Evolutionary conservation across 2,797 vertebrate genomes (phyloP).

Genomic region (Discoglossus pictus): DNA sequence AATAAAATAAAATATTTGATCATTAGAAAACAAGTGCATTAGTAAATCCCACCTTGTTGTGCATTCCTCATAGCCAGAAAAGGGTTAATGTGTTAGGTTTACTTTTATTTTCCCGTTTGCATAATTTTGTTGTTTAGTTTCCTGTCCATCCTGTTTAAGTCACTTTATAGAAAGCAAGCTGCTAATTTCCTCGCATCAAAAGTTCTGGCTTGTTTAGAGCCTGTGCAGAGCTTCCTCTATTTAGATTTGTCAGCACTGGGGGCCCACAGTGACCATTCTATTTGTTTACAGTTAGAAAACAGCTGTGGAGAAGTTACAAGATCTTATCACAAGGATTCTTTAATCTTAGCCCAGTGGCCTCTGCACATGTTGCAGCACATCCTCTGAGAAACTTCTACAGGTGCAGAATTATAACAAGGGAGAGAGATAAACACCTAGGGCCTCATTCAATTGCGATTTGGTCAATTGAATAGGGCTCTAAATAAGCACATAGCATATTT

Average conservation of each 20-base stretch:
- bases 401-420: constrained; percentile 6
- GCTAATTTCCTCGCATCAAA: constrained; percentile 48
- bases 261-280: neutral
- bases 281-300: constrained; percentile 37
- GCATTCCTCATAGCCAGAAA: too few species aligned
- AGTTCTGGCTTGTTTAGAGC: neutral
- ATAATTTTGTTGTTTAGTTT: constrained; percentile 23
- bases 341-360: constrained; percentile 23
- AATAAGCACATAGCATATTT: too few species aligned
- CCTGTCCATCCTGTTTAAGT: constrained; percentile 42
- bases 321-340: constrained; percentile 38
- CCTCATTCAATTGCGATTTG: too few species aligned
- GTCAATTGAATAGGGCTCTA: neutral
- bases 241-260: constrained; percentile 14
- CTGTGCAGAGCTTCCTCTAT: constrained; percentile 37
- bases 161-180: constrained; percentile 19
- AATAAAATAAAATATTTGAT: too few species aligned
- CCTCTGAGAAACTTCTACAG: constrained; percentile 21
- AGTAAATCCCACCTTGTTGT: too few species aligned
- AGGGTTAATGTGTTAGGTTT: neutral
- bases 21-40: too few species aligned
- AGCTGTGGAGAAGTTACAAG: constrained; percentile 32
- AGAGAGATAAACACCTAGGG: too few species aligned
- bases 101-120: neutral
- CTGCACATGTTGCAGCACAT: constrained; percentile 26